A percentile compares a stretch with the other conserved stretches of the same genome.
These are phyloP conservation scores for Mobula birostris DNA, from an alignment of 2,113 vertebrate species.

Conservation along the genomic window DNA sequence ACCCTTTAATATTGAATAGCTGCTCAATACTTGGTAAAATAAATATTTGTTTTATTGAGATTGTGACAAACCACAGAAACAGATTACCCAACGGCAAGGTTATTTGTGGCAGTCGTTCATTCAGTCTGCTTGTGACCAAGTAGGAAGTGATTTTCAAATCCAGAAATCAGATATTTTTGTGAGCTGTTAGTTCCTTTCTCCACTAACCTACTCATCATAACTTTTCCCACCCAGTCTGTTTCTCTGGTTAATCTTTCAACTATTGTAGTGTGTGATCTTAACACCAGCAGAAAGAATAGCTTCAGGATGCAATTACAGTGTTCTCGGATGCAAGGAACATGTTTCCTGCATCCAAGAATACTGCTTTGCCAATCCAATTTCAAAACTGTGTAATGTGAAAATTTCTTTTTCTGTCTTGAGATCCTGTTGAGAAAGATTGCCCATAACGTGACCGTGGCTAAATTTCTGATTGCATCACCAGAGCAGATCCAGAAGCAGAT, in stretches of 20 bases:
- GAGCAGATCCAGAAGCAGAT: too few species aligned
- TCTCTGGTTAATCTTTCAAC: too few species aligned
- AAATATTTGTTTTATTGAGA: too few species aligned
- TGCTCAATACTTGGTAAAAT: neutral
- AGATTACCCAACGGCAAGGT: neutral
- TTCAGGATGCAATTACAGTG: neutral
- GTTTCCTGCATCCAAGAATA: too few species aligned
- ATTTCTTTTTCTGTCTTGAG: neutral
- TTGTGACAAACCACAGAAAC: neutral
- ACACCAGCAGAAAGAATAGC: neutral
- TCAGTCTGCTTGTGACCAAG: neutral
- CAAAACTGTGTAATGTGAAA: neutral
- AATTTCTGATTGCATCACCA: too few species aligned
- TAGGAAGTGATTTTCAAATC: neutral
- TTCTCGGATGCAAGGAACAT: neutral
- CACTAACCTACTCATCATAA: too few species aligned
- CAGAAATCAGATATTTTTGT: neutral
- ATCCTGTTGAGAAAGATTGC: neutral
- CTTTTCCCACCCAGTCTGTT: too few species aligned
- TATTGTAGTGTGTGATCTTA: neutral
- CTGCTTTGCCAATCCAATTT: too few species aligned
- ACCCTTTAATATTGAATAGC: neutral
- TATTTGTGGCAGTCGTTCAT: neutral
- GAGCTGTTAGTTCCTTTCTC: neutral
- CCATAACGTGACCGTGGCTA: too few species aligned